These are phyloP conservation scores for Parambassis ranga DNA, from an alignment of 2,797 vertebrate species.

Conservation along the genomic window DNA sequence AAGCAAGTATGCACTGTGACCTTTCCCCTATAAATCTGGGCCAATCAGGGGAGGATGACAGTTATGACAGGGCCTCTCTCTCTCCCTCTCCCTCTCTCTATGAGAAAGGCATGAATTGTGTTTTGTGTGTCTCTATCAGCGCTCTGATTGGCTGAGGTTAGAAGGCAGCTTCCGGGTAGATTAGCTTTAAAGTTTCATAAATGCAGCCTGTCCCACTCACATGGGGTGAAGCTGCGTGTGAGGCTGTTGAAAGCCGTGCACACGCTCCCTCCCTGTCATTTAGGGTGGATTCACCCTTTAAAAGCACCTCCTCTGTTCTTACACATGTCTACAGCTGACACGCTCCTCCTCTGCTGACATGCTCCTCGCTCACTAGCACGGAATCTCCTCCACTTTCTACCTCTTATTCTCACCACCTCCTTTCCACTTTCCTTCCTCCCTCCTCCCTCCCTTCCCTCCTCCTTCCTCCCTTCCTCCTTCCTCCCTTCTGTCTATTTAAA, in stretches of 20 bases:
- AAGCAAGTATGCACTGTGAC: neutral
- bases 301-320: neutral
- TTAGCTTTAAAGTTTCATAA: too few species aligned
- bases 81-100: too few species aligned
- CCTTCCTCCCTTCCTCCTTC: neutral
- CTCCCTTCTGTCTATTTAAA: constrained; percentile 52
- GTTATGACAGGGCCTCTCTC: neutral
- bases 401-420: neutral
- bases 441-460: neutral
- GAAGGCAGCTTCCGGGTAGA: neutral
- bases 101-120: too few species aligned
- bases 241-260: neutral
- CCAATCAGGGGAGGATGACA: constrained; percentile 1
- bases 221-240: neutral
- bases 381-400: neutral
- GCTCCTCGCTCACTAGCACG: neutral
- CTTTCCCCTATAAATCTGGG: constrained; percentile 23
- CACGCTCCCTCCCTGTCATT: neutral
- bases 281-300: neutral
- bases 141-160: neutral
- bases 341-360: neutral
- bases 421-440: neutral
- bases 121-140: too few species aligned
- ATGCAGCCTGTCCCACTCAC: too few species aligned
- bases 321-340: neutral